These are phyloP conservation scores for Drosophila putrida DNA, from an alignment of 2,888 invertebrate species.

Conservation along the genomic window DNA sequence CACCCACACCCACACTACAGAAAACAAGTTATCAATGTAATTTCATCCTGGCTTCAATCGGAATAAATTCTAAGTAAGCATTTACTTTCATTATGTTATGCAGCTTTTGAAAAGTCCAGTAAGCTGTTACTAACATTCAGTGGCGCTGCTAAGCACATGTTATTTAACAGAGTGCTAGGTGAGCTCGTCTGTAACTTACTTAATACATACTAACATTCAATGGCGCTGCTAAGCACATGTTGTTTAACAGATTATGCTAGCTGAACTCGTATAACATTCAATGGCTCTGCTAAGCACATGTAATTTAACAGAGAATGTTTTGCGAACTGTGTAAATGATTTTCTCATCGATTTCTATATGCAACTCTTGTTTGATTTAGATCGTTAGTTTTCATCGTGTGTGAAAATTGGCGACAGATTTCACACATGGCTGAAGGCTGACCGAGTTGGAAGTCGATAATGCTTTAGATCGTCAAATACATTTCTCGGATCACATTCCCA, in stretches of 20 bases:
- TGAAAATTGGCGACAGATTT: slow-evolving; percentile 58
- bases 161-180: slow-evolving; percentile 2
- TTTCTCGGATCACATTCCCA: slow-evolving; percentile 19
- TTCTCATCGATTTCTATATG: neutral
- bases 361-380: neutral
- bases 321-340: neutral
- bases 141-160: neutral
- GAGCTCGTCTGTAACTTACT: too few relatives aligned
- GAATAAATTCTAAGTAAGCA: too few relatives aligned
- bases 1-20: neutral
- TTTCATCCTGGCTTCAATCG: slow-evolving; percentile 15
- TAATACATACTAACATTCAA: too few relatives aligned
- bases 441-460: neutral
- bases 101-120: neutral
- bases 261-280: too few relatives aligned
- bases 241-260: slow-evolving; percentile 4
- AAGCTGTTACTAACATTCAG: neutral
- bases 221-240: neutral
- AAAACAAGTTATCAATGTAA: slow-evolving; percentile 16
- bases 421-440: slow-evolving; percentile 32
- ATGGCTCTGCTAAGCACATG: neutral
- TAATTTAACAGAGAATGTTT: slow-evolving; percentile 6
- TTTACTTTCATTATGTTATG: neutral
- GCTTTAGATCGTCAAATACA: neutral
- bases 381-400: slow-evolving; percentile 22